Conservation (phyloP, 2,113 vertebrate species). For the Calyptomena viridis region DNA sequence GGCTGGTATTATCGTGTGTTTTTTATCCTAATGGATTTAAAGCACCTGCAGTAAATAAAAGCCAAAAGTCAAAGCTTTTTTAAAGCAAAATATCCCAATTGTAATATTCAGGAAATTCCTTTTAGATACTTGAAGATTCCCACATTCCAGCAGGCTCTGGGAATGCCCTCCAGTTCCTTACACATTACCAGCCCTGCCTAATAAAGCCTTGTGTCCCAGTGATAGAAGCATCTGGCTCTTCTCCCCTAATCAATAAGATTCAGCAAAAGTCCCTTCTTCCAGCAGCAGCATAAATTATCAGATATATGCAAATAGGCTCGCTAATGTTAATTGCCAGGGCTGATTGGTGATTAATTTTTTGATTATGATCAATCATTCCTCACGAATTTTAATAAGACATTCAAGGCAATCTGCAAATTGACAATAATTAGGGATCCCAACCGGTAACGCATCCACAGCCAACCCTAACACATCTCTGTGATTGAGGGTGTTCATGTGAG, state of each 20-base stretch:
- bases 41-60: neutral
- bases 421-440: conserved; percentile 63
- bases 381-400: conserved; percentile 62
- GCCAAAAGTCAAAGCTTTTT: neutral
- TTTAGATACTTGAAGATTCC: neutral
- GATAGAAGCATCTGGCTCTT: conserved; percentile 47
- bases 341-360: conserved; percentile 78
- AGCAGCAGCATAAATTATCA: conserved; percentile 70
- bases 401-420: conserved; percentile 60
- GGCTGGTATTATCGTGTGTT: neutral
- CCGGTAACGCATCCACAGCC: neutral
- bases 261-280: conserved; percentile 51
- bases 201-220: neutral
- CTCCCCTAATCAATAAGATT: conserved; percentile 68
- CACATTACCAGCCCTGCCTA: neutral
- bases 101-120: neutral
- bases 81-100: neutral
- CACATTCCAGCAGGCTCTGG: neutral
- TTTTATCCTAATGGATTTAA: neutral
- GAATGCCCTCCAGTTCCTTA: conserved; percentile 1
- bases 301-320: conserved; percentile 70
- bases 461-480: conserved; percentile 4
- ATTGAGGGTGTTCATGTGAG: neutral
- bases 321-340: conserved; percentile 73
- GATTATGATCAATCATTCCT: conserved; percentile 74